Conservation (phyloP, 2,797 vertebrate species). For the Pangasius mekongensis region DNA sequence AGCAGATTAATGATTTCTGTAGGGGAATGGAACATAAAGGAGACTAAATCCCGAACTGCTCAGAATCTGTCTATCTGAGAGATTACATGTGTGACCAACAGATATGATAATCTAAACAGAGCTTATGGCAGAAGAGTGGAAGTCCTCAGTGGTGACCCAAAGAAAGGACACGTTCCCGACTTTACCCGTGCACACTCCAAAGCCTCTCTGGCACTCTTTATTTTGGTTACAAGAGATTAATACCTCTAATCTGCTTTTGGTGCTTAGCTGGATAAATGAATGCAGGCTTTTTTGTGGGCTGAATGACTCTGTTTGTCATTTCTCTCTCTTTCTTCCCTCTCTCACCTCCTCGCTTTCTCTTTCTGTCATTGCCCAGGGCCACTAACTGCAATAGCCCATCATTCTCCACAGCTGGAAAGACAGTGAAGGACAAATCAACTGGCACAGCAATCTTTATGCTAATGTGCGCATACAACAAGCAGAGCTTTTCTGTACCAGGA, state of each 20-base stretch:
- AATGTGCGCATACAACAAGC: conserved; percentile 9
- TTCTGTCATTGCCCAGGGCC: conserved; percentile 47
- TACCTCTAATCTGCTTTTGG: conserved; percentile 53
- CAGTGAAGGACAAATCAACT: conserved; percentile 47
- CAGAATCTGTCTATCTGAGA: not conserved
- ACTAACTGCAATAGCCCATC: conserved; percentile 47
- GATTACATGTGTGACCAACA: conserved; percentile 5
- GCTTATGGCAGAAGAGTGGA: conserved; percentile 25
- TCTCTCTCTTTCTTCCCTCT: not conserved
- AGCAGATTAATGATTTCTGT: conserved; percentile 32
- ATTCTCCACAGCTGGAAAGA: conserved; percentile 31
- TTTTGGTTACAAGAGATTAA: conserved; percentile 59
- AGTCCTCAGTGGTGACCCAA: conserved; percentile 43
- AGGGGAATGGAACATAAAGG: conserved; percentile 27
- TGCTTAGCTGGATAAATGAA: conserved; percentile 53
- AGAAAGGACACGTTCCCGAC: conserved; percentile 47
- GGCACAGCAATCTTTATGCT: conserved; percentile 34
- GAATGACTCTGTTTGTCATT: conserved; percentile 42
- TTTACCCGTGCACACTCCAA: conserved; percentile 21
- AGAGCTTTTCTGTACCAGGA: not conserved
- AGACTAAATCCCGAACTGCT: conserved; percentile 3
- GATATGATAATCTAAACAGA: conserved; percentile 43
- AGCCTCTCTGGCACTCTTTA: conserved; percentile 46
- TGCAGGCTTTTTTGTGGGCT: conserved; percentile 43
- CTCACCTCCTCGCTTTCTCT: conserved; percentile 24